Percentiles rank a stretch among this genome's conserved stretches.
These are phyloP conservation scores for Andinoacara biseriatus DNA, from an alignment of 2,113 vertebrate species.

Conservation along the genomic window DNA sequence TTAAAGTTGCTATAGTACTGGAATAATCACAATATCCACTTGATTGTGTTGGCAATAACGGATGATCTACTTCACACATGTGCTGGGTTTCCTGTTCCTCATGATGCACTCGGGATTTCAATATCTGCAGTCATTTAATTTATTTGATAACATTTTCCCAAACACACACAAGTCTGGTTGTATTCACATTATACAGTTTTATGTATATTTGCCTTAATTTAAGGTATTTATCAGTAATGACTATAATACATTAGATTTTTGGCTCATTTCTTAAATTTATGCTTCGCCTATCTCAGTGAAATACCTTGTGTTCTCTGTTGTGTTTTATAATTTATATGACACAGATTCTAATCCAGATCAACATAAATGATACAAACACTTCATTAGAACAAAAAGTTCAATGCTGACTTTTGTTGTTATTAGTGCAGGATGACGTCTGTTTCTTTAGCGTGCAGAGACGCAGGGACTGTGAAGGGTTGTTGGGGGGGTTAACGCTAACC, in stretches of 20 bases:
- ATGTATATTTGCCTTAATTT: background rate
- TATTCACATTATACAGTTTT: background rate
- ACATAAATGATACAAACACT: background rate
- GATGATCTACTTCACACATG: background rate
- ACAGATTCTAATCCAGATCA: background rate
- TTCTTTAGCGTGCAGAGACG: background rate
- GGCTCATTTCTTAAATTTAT: background rate
- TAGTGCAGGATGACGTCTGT: background rate
- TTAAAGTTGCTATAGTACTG: background rate
- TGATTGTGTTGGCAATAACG: background rate
- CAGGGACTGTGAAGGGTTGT: no score
- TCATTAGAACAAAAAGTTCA: background rate
- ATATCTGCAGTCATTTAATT: background rate
- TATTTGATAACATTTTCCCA: background rate
- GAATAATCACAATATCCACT: background rate
- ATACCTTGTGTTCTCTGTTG: background rate
- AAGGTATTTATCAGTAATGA: background rate
- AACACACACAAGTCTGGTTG: background rate
- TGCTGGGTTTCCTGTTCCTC: background rate
- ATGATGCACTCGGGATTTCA: background rate
- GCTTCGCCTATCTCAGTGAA: background rate
- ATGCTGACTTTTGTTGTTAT: background rate
- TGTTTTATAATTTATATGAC: background rate
- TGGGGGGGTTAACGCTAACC: no score
- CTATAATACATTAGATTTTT: background rate